Evolutionary conservation across 2,797 vertebrate genomes (phyloP).

Genomic region (Chelidonichthys spinosus): DNA sequence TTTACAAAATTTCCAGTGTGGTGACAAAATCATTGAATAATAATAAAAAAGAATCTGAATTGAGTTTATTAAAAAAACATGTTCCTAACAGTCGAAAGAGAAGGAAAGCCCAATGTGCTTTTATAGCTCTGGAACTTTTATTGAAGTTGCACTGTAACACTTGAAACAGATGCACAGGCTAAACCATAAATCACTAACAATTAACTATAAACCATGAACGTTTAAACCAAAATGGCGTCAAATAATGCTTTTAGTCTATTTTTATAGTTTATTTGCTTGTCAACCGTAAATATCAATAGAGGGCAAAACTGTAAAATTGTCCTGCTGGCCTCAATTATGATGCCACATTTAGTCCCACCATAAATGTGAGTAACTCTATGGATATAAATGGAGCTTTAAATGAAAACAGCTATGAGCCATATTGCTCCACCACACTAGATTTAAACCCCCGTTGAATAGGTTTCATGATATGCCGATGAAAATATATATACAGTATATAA

Average conservation of each 20-base stretch:
- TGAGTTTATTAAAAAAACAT: neutral
- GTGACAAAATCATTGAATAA: neutral
- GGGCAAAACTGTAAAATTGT: neutral
- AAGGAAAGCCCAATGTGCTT: neutral
- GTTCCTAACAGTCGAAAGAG: neutral
- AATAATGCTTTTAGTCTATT: neutral
- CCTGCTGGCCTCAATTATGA: neutral
- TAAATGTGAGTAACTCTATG: neutral
- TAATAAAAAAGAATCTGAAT: no score
- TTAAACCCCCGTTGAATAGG: neutral
- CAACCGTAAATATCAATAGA: neutral
- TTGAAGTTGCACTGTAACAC: no score
- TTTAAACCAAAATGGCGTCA: neutral
- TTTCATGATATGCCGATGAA: conserved; percentile 33
- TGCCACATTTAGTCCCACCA: neutral
- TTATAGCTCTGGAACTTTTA: neutral
- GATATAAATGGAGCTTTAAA: neutral
- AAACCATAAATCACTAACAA: no score
- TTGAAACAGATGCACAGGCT: neutral
- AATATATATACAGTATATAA: conserved; percentile 1
- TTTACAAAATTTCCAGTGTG: neutral
- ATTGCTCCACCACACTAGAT: conserved; percentile 8
- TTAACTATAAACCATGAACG: no score
- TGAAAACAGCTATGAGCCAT: neutral
- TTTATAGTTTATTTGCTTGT: neutral